Evolutionary conservation across 30 jellyfish, hydroid and myxozoan species (phyloP).

Genomic region (Aurelia sp.): DNA sequence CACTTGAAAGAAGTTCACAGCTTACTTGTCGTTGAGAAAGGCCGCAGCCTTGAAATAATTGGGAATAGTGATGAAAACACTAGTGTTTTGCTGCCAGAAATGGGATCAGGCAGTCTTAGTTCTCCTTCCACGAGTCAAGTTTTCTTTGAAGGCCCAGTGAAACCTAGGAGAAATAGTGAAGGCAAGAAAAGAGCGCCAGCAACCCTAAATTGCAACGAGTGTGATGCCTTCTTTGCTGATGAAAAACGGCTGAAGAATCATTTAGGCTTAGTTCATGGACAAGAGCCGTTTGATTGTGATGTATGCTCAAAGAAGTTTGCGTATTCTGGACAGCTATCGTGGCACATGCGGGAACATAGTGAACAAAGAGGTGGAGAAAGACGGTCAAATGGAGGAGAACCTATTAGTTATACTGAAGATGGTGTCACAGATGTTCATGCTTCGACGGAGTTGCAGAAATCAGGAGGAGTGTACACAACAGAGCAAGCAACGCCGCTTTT

Average conservation of each 20-base stretch:
- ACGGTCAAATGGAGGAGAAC: too few species aligned
- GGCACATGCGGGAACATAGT: slow-evolving; percentile 81
- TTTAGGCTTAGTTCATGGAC: slow-evolving; percentile 76
- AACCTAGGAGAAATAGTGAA: background rate
- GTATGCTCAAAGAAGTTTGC: slow-evolving; percentile 66
- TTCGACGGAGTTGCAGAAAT: background rate
- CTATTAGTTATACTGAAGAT: background rate
- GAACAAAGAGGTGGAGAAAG: too few species aligned
- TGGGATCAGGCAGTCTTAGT: background rate
- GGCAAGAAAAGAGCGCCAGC: background rate
- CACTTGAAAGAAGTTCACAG: slow-evolving; percentile 70
- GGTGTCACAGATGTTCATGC: background rate
- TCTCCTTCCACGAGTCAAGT: slow-evolving; percentile 3
- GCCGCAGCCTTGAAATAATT: slow-evolving; percentile 63
- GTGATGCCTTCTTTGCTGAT: slow-evolving; percentile 64
- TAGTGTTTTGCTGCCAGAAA: background rate
- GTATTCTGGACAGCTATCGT: slow-evolving; percentile 74
- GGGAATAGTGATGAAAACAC: slow-evolving; percentile 23
- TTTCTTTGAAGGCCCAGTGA: background rate
- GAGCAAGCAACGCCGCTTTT: slow-evolving; percentile 28
- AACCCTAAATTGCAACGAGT: slow-evolving; percentile 44
- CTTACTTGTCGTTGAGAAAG: slow-evolving; percentile 62
- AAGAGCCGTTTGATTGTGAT: slow-evolving; percentile 70
- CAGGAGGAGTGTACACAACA: background rate
- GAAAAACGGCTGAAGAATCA: slow-evolving; percentile 76